Conservation (phyloP, 2,888 invertebrate species). For the Lamellibrachia satsuma region DNA sequence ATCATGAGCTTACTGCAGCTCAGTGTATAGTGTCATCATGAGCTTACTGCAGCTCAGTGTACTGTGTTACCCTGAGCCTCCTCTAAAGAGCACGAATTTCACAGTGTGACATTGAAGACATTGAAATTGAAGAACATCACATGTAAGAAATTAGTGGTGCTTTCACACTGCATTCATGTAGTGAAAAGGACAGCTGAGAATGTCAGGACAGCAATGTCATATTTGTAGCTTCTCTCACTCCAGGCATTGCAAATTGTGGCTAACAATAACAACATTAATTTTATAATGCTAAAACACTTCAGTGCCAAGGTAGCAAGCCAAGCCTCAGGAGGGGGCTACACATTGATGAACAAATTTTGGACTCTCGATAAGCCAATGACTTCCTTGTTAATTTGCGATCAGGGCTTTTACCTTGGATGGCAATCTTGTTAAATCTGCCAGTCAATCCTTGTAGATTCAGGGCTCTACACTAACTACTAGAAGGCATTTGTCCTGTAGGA, state of each 20-base stretch:
- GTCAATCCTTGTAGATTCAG: no score
- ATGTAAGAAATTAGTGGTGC: neutral
- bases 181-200: neutral
- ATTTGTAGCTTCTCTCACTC: neutral
- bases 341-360: no score
- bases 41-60: neutral
- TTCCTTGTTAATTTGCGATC: no score
- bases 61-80: neutral
- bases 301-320: neutral
- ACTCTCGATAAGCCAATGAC: no score
- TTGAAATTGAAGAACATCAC: neutral
- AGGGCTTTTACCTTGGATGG: no score
- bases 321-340: no score
- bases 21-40: no score
- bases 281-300: neutral
- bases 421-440: no score
- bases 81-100: neutral
- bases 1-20: no score
- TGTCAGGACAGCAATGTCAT: neutral
- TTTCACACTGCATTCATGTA: neutral
- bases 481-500: no score
- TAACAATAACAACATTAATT: neutral
- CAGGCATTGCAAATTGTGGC: neutral
- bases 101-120: neutral
- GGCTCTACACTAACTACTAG: no score